Conservation (phyloP, 1,140 invertebrate genomes). For the Drosophila kanapiae region DNA sequence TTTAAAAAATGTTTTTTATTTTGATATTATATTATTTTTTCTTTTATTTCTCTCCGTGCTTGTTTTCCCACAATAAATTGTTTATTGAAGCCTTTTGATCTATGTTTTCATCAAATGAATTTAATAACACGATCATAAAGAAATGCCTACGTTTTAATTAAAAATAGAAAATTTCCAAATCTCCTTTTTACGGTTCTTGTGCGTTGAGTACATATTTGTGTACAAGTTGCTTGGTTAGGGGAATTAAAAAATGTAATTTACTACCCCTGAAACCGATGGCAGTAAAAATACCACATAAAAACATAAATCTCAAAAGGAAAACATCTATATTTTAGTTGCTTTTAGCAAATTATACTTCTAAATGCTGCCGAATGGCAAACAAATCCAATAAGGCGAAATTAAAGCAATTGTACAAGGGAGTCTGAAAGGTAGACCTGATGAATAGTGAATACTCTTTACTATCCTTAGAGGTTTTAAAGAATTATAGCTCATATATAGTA, state of each 20-base stretch:
- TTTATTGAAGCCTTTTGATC: constrained; percentile 10
- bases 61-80: constrained; percentile 18
- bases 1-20: too few relatives aligned
- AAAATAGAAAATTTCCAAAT: constrained; percentile 37
- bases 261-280: constrained; percentile 24
- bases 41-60: neutral
- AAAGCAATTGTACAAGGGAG: constrained; percentile 22
- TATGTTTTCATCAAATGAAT: constrained; percentile 51
- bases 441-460: constrained; percentile 10
- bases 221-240: constrained; percentile 17
- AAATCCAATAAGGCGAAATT: constrained; percentile 50
- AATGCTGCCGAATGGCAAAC: constrained; percentile 43
- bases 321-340: constrained; percentile 39
- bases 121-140: constrained; percentile 27
- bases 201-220: constrained; percentile 10
- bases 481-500: neutral
- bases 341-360: constrained; percentile 29
- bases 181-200: constrained; percentile 24
- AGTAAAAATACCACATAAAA: constrained; percentile 59
- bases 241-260: constrained; percentile 55
- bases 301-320: constrained; percentile 45
- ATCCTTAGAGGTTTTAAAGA: neutral
- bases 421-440: neutral
- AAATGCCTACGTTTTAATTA: constrained; percentile 16
- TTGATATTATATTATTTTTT: too few relatives aligned